These are phyloP conservation scores for Zaprionus ghesquierei DNA, from an alignment of 1,140 invertebrate species.

Conservation along the genomic window DNA sequence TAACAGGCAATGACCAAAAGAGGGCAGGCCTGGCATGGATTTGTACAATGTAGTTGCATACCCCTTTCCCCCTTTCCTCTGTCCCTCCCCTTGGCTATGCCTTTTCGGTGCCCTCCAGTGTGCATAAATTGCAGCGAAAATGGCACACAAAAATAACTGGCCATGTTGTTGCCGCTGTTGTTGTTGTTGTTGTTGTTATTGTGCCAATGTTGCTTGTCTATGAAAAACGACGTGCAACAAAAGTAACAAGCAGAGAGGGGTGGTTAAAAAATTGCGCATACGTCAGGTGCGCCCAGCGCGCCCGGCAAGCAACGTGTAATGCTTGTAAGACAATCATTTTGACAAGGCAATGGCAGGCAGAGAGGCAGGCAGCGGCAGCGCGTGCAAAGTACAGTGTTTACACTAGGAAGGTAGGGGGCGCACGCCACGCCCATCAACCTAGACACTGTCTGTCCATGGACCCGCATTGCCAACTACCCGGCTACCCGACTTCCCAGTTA, in stretches of 20 bases:
- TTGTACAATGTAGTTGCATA: conserved; percentile 45
- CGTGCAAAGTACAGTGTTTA: conserved; percentile 33
- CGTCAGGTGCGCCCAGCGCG: conserved; percentile 55
- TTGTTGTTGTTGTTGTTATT: not conserved
- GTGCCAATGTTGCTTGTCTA: conserved; percentile 57
- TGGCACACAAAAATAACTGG: conserved; percentile 58
- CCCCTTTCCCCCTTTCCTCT: not conserved
- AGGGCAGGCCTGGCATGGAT: conserved; percentile 60
- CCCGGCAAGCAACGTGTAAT: conserved; percentile 54
- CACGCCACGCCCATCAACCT: conserved; percentile 24
- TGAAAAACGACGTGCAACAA: conserved; percentile 78
- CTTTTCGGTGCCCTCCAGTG: conserved; percentile 23
- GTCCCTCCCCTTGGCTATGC: no score
- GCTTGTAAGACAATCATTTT: conserved; percentile 80
- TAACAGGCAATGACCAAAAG: conserved; percentile 79
- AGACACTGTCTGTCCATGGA: conserved; percentile 29
- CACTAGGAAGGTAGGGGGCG: no score
- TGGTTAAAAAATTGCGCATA: conserved; percentile 74
- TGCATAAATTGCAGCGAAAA: conserved; percentile 80
- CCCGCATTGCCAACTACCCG: not conserved
- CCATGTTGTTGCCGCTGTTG: conserved; percentile 10
- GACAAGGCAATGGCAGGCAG: conserved; percentile 62
- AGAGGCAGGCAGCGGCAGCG: conserved; percentile 3
- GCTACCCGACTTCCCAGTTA: not conserved
- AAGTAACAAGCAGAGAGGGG: conserved; percentile 53